phyloP scores from a whole-genome alignment of 1,140 invertebrate species.

The Macrobrachium nipponense region DNA sequence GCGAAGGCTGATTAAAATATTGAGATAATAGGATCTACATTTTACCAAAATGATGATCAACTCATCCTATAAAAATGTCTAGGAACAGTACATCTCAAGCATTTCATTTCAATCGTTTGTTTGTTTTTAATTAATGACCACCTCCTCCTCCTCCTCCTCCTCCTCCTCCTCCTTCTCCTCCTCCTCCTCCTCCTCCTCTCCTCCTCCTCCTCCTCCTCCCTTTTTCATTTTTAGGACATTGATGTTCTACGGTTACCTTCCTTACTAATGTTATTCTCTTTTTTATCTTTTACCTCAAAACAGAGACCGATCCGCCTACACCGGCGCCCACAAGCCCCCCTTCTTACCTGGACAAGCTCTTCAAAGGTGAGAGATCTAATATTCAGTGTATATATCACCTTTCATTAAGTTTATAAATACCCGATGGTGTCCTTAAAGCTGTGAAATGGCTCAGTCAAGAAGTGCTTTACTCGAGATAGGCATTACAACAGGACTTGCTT shows the following conservation, averaged over 20 bases:
- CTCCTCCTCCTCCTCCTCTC: not conserved
- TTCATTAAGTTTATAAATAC: not conserved
- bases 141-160: not conserved
- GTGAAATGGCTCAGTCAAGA: not conserved
- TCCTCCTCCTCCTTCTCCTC: not conserved
- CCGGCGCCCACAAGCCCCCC: constrained; percentile 37
- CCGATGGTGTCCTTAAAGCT: not conserved
- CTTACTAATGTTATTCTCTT: not conserved
- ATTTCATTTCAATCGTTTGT: no score
- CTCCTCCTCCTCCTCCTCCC: not conserved
- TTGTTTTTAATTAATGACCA: no score
- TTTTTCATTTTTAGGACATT: not conserved
- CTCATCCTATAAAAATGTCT: no score
- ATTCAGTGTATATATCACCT: not conserved
- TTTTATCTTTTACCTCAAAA: not conserved
- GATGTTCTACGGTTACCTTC: not conserved
- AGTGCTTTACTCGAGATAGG: not conserved
- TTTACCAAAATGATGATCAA: no score
- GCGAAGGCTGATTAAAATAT: no score
- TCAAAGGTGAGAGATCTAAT: constrained; percentile 27
- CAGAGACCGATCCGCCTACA: constrained; percentile 47
- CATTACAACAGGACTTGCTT: no score
- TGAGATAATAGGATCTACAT: no score
- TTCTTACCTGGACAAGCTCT: constrained; percentile 38
- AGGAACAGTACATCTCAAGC: no score